Conservation (phyloP, 2,888 invertebrate genomes). For the Chironomus riparius region DNA sequence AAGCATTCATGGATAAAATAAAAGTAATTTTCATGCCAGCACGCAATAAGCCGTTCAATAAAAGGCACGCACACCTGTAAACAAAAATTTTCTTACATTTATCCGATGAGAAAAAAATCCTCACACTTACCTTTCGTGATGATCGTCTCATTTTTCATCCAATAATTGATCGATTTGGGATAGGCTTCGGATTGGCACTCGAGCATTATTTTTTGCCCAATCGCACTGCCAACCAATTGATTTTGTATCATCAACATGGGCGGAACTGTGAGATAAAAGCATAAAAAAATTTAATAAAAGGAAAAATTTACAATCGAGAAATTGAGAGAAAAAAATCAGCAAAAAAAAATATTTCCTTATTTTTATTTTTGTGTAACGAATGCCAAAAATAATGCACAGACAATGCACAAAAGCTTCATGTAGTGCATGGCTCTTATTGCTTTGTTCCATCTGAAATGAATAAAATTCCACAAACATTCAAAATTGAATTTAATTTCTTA, state of each 20-base stretch:
- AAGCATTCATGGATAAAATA: neutral
- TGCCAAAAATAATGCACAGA: slow-evolving; percentile 3
- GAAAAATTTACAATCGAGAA: neutral
- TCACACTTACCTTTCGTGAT: slow-evolving; percentile 48
- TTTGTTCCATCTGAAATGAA: neutral
- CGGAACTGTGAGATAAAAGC: slow-evolving; percentile 47
- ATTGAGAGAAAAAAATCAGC: neutral
- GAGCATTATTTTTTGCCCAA: slow-evolving; percentile 55
- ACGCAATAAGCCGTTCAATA: neutral
- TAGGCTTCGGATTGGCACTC: slow-evolving; percentile 64
- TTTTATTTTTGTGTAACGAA: neutral
- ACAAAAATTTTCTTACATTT: neutral
- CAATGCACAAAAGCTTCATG: neutral
- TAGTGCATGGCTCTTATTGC: neutral
- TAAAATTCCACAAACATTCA: neutral
- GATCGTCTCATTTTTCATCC: slow-evolving; percentile 56
- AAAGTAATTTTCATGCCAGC: neutral
- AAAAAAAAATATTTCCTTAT: no score
- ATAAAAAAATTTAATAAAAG: neutral
- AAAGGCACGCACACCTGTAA: neutral
- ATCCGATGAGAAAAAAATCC: neutral
- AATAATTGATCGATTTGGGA: slow-evolving; percentile 65
- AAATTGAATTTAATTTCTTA: neutral
- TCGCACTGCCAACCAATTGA: slow-evolving; percentile 59
- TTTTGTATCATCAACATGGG: slow-evolving; percentile 66